Percentiles rank a stretch among this genome's conserved stretches.
These are phyloP conservation scores for Heliconius charithonia DNA, from an alignment of 2,888 invertebrate species.

Conservation along the genomic window DNA sequence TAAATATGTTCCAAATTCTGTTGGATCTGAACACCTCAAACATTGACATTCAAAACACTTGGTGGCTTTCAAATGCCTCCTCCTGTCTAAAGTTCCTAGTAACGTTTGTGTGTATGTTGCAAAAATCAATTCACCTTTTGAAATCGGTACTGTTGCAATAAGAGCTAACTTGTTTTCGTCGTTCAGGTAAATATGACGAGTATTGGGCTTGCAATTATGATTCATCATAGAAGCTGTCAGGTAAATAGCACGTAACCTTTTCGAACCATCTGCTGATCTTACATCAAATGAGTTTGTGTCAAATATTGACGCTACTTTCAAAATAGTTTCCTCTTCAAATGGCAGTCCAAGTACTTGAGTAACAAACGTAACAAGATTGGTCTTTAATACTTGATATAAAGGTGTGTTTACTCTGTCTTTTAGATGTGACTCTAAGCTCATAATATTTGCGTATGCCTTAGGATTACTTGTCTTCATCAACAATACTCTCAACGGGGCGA, in stretches of 20 bases:
- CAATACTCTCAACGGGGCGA: conserved; percentile 86
- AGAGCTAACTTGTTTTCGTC: conserved; percentile 85
- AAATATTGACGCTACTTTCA: conserved; percentile 86
- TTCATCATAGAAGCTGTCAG: conserved; percentile 87
- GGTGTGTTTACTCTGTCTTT: conserved; percentile 84
- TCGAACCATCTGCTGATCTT: conserved; percentile 76
- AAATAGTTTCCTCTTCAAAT: conserved; percentile 83
- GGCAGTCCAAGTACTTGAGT: conserved; percentile 82
- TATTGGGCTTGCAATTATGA: conserved; percentile 89
- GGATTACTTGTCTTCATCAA: conserved; percentile 83
- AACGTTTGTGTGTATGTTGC: conserved; percentile 88
- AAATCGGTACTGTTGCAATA: conserved; percentile 86
- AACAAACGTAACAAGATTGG: conserved; percentile 85
- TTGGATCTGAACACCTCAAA: conserved; percentile 86
- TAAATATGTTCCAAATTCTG: conserved; percentile 86
- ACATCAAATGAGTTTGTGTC: conserved; percentile 90
- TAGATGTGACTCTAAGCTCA: conserved; percentile 85
- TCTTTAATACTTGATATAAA: conserved; percentile 83
- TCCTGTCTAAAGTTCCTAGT: conserved; percentile 87
- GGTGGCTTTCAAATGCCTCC: conserved; percentile 83
- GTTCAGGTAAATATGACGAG: conserved; percentile 86
- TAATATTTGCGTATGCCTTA: conserved; percentile 79
- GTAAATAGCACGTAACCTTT: conserved; percentile 86
- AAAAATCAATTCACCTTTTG: conserved; percentile 86
- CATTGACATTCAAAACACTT: conserved; percentile 89